Conservation (phyloP, 1,140 invertebrate genomes). For the Ostrea edulis region DNA sequence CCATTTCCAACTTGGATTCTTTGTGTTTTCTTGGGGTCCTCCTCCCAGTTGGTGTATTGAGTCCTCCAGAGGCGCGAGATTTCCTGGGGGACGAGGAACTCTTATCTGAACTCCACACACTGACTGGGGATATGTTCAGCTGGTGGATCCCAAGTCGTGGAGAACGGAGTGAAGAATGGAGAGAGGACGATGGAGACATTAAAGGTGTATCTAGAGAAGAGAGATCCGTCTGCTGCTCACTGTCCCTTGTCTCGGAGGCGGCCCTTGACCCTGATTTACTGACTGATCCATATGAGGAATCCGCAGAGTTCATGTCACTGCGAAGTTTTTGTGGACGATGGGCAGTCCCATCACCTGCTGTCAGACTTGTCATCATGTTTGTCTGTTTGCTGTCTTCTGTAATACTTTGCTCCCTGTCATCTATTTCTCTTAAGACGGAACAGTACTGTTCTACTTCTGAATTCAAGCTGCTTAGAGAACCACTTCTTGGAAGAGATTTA, state of each 20-base stretch:
- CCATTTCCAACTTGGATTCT: constrained; percentile 51
- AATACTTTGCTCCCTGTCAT: not conserved
- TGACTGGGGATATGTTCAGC: constrained; percentile 63
- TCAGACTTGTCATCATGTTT: constrained; percentile 1
- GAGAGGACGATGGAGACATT: constrained; percentile 42
- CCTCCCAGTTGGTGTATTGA: constrained; percentile 45
- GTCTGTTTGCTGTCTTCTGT: not conserved
- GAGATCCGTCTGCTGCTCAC: constrained; percentile 51
- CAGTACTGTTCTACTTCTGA: not conserved
- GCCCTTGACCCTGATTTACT: constrained; percentile 46
- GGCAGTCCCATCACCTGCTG: not conserved
- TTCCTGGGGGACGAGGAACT: constrained; percentile 53
- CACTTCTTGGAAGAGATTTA: constrained; percentile 13
- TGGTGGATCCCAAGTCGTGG: constrained; percentile 43
- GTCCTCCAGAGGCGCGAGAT: constrained; percentile 50
- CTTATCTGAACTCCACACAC: constrained; percentile 68
- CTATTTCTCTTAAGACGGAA: constrained; percentile 22
- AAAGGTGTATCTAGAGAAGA: constrained; percentile 39
- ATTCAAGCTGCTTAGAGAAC: constrained; percentile 5
- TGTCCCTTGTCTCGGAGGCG: constrained; percentile 54
- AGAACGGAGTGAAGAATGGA: constrained; percentile 29
- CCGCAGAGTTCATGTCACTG: constrained; percentile 27
- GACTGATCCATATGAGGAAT: constrained; percentile 40
- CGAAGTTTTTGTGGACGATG: not conserved
- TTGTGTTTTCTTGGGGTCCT: constrained; percentile 51